Base-by-base conservation (phyloP, 2,888 invertebrate species). In the Trypoxylon attenuatum region DNA sequence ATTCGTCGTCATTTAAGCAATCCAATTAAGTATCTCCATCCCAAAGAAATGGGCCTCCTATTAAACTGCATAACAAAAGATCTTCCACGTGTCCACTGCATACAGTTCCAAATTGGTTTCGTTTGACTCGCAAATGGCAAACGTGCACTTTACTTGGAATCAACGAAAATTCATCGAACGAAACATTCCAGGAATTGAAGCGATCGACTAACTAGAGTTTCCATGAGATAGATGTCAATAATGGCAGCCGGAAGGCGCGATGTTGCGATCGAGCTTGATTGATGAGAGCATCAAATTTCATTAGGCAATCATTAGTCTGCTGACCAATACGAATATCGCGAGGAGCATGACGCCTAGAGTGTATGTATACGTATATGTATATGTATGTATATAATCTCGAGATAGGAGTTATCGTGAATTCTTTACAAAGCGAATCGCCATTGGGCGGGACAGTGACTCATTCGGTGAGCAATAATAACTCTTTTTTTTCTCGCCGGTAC, bases 241-340 rank as follows among this genome's bases (percentile, higher is more conserved):
- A 16, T 16, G 13, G 13, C 18, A 19, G 46, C 54, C 19, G 45
- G 50, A 46, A 46, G 46, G 49, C 55, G 46, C 50, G 43, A 49
- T 13, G 46, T 45, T 52, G 46, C 50, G 43, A 49, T 13, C 15
- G 15, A 43, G 19, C 2, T n/a, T 25, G 69, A 74, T 74, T 63
- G 69, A 74, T 57, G 61, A 49, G 43, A 29, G 64, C 70, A 72
- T 79, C 69, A 78, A 68, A 78, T 81, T 80, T 80, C 79, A 76
- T 82, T 79, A 73, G 76, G 56, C 69, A 63, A 46, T 52, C 63
- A 59, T 69, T 69, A 64, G 67, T 57, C 65, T 60, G 56, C 54
- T 69, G 55, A 27, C 22, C 59, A 57, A 65, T 68, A 63, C 71
- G 71, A 77, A 73, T 76, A 62, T 62, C 60, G 58, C 16, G 43